Base-by-base conservation (phyloP, 1,140 invertebrate genomes). In the Trichoplusia ni region DNA sequence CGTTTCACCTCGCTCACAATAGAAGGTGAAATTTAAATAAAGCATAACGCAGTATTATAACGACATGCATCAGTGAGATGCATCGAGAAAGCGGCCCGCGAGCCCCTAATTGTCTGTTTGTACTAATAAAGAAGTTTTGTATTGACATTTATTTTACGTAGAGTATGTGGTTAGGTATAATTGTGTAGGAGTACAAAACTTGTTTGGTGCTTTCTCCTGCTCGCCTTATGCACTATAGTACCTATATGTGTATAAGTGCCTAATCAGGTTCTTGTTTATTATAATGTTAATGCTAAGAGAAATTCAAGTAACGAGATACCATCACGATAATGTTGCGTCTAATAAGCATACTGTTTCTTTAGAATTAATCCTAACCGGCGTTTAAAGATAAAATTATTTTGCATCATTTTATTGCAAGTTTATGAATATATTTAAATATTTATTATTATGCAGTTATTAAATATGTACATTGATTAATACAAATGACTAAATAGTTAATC, bases 11-110 rank as follows among this genome's bases (percentile, higher is more conserved):
- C 78, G 69, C 77, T 83, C 82, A 90, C 82, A 89, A 88, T 88
- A 90, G 87, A 88, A 86, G 84, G 85, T 89, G 87, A 90, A 90
- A 90, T 87, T 88, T 84, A 82, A 89, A 84, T 88, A 88, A 89
- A 82, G 75, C 77, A 86, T 83, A 87, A 85, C 77, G 75, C 68
- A 67, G 73, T 83, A 75, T 73, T 75, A 74, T 81, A 86, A 84
- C 81, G 73, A 86, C 71, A 86, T 88, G 84, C 84, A 84, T 73
- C 79, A 74, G 64, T 79, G 77, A 79, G 77, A 81, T 89, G 87
- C 84, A 87, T 71, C 71, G 79, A 75, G 85, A 88, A 88, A 87
- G 85, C 79, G 67, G 13, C 29, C 19, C 5, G 11, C 25, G 40
- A 29, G 23, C 56, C 31, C 54, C 27, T 58, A 58, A 44, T 44